phyloP scores from a whole-genome alignment of 2,113 vertebrate genomes.

The Psophia crepitans region DNA sequence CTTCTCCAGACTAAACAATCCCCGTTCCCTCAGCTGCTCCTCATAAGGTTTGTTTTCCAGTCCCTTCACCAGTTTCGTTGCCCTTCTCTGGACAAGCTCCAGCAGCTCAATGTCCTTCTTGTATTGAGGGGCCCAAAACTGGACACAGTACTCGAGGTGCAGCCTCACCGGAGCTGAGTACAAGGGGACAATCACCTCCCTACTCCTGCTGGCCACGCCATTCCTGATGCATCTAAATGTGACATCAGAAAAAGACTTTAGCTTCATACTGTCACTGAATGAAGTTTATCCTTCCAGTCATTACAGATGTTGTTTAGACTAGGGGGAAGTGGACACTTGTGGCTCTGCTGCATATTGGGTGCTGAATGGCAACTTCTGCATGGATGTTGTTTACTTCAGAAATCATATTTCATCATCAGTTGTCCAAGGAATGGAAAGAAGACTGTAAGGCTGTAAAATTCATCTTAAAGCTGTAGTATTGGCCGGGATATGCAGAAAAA shows the following conservation, averaged over 20 bases:
- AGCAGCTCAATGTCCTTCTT: too few species aligned
- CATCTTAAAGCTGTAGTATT: not conserved
- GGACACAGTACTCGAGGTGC: too few species aligned
- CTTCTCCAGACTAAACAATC: too few species aligned
- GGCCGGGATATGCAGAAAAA: not conserved
- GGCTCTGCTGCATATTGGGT: not conserved
- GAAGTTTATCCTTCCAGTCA: not conserved
- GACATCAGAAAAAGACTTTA: not conserved
- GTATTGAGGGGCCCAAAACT: too few species aligned
- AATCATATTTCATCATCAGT: not conserved
- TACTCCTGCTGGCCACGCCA: too few species aligned
- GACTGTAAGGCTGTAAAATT: not conserved
- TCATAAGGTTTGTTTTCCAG: too few species aligned
- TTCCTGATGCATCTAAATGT: too few species aligned
- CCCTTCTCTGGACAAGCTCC: too few species aligned
- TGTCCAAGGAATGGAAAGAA: not conserved
- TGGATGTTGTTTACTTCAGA: not conserved
- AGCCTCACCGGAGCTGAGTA: too few species aligned
- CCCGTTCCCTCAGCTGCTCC: too few species aligned
- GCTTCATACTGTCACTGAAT: not conserved
- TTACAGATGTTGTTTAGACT: not conserved
- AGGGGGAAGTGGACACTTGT: not conserved
- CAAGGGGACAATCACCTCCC: too few species aligned
- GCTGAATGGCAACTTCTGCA: not conserved
- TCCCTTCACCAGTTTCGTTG: too few species aligned